phyloP scores from a whole-genome alignment of 2,888 invertebrate species.

The Criorhina ranunculi region DNA sequence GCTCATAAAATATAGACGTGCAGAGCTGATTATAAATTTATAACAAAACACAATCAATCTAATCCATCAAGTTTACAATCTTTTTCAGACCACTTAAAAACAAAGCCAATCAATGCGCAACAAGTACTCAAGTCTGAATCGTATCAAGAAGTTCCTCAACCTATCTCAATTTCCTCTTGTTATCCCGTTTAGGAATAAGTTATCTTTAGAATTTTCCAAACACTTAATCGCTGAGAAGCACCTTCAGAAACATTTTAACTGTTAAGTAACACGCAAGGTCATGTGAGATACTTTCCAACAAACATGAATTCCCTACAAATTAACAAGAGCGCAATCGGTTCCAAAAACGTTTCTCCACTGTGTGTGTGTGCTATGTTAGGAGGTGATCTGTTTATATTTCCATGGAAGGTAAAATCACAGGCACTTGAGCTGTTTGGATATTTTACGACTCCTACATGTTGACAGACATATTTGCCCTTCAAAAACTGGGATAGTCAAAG shows the following conservation, averaged over 20 bases:
- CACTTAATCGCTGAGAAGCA: conserved; percentile 35
- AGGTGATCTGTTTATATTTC: conserved; percentile 35
- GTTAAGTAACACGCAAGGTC: conserved; percentile 73
- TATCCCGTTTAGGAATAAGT: conserved; percentile 37
- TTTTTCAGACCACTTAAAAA: conserved; percentile 13
- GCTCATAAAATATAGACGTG: too few relatives aligned
- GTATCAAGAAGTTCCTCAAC: conserved; percentile 13
- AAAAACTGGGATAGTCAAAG: conserved; percentile 3
- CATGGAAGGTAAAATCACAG: conserved; percentile 59
- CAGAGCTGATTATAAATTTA: neutral
- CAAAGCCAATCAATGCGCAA: conserved; percentile 25
- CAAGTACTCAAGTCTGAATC: conserved; percentile 18
- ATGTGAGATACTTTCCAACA: conserved; percentile 53
- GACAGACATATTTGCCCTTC: conserved; percentile 44
- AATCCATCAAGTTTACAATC: neutral
- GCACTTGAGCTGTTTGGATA: conserved; percentile 45
- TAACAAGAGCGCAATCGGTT: conserved; percentile 23
- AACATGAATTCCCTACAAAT: conserved; percentile 26
- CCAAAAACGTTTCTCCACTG: conserved; percentile 3
- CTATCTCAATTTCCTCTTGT: conserved; percentile 38
- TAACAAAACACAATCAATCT: neutral
- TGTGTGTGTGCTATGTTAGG: conserved; percentile 4
- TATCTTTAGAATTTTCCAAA: conserved; percentile 50
- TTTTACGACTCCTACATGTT: conserved; percentile 35
- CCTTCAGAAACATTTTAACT: conserved; percentile 50